Base-by-base conservation (phyloP, 2,888 invertebrate species). In the Spilarctia lutea region DNA sequence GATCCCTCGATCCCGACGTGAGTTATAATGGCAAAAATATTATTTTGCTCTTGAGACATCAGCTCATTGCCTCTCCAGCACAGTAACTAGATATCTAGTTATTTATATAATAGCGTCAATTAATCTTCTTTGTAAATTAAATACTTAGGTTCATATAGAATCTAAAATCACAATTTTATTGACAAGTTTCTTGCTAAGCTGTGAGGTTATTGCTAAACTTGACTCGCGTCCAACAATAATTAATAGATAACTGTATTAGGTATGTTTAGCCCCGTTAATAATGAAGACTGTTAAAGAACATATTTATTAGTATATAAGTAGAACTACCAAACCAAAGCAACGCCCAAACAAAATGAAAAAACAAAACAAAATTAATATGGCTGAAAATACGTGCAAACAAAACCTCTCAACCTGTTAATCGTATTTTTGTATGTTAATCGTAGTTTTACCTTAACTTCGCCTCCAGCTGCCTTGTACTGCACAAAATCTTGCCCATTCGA, bases 401-500 rank as follows among this genome's bases (percentile, higher is more conserved):
- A 60, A 79, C 81, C 81, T 82, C 76, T 81, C 81, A 79, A 84
- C 81, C 84, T 79, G 82, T 82, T 77, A 81, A 72, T 79, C 77
- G 65, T 71, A 70, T 76, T 75, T 66, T 65, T 72, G 76, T 65
- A 67, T 65, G 10, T 39, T 68, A 39, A 39, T 39, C 39, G 39
- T 48, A 74, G 66, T 75, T 77, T 97, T 97, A 98, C 99, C 98
- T 98, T 98, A 81, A 97, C 96, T 94, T 98, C 98, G 84, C 99
- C 99, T 88, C 98, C 98, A 71, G 98, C 97, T 83, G 98, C 99
- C 96, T 98, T 98, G 94, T 98, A 99, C 91, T 97, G 98, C 76
- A 98, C 97, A 94, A 97, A 99, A 95, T 99, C 99, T 88, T 98
- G 97, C 80, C 98, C 98, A 90, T 98, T 98, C 86, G 98, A 98